Evolutionary conservation across 1,140 invertebrate species (phyloP), one percentile per base, ranked within the genome.

Genomic region (Hylaeus anthracinus): DNA sequence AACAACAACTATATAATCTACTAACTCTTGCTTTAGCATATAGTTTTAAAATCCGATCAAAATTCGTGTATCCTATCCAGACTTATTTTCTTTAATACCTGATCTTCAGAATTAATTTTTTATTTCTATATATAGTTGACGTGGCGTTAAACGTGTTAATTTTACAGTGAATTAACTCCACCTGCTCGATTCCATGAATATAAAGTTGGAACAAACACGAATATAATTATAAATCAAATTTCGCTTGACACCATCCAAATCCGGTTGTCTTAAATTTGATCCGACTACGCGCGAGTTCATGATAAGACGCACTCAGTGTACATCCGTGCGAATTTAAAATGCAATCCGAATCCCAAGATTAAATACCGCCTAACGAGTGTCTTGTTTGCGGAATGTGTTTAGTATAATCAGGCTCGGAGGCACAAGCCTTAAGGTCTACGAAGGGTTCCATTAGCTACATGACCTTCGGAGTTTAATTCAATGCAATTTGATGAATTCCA

Each of bases 301-400:
- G 26, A 26, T 26, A 26, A 53, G n/a, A 48, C 45, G 8, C 8
- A 43, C 48, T 48, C 51, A 41, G 14, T 26, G 10, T 14, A 56
- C 39, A 63, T 48, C 48, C 15, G 9, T 14, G 37, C 48, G 58
- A 72, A 60, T 83, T 6, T 5, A 74, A 26, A 65, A 58, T 10
- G 77, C 56, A 67, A 84, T 75, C 66, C 9, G 71, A 80, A 55
- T 51, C 55, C 64, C 4, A n/a, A 53, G 72, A 80, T 85, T 75
- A 60, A 84, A 61, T 80, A 63, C 74, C 61, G 53, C 43, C 26
- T 75, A 79, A 71, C 69, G 53, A 39, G 48, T 56, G 55, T 43
- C 75, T 85, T 72, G 61, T 72, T 63, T 78, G 3, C 14, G 67
- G 56, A 26, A 43, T 61, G 67, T 39, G 8, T 12, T 78, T 12